Evolutionary conservation across 2,888 invertebrate species (phyloP), one percentile per base, ranked within the genome.

Genomic region (Amitus sp.): DNA sequence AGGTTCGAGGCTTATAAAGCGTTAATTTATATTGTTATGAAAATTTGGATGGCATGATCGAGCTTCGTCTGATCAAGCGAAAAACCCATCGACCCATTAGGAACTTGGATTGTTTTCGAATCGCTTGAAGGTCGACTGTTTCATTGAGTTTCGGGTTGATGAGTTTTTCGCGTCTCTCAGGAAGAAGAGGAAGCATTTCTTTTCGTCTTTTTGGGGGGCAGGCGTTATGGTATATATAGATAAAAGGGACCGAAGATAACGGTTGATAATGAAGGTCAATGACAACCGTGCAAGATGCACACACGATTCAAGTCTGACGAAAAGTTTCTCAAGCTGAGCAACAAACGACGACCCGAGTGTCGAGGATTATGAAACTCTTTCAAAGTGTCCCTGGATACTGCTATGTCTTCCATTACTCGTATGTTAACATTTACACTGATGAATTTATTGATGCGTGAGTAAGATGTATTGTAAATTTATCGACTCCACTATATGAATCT

Each of bases 351-450:
- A n/a, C n/a, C n/a, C n/a, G n/a, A n/a, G n/a, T n/a, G n/a, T 60
- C 51, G 62, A 62, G 34, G 49, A 53, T 66, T 67, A 62, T 47
- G 47, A 49, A 66, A 69, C 70, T 67, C 66, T 69, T 68, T 66
- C 59, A 69, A 69, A 70, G 68, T 72, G 68, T 70, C 71, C 67
- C 69, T 65, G 68, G 67, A 70, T 70, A 69, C 76, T 74, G 72
- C 71, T 68, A 76, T 73, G 78, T 78, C 78, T 78, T 78, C 78
- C 78, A 78, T 76, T 77, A 78, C 74, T 77, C 76, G 70, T 78
- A 78, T 73, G 74, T 75, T 75, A 74, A 75, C 76, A 70, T 76
- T 77, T 75, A 77, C 73, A 72, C 67, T 67, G 68, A 69, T 69
- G 69, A 67, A 64, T 69, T 66, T 67, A 69, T 68, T 68, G 65